These are phyloP conservation scores for Dolichomitus sp. DNA, from an alignment of 2,888 invertebrate genomes.

Conservation along the genomic window DNA sequence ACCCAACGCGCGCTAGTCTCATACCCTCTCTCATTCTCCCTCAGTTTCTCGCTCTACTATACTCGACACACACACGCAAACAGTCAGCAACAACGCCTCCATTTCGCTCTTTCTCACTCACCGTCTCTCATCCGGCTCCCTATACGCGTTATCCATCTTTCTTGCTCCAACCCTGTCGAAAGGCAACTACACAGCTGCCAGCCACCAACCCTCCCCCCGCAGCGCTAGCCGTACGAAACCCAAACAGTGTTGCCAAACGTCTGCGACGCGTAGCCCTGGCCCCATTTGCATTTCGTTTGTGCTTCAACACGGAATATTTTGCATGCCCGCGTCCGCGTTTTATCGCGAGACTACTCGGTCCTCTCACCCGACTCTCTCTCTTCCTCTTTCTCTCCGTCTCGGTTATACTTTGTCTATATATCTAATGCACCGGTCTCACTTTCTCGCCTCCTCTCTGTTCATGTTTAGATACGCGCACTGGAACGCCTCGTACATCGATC, in stretches of 20 bases:
- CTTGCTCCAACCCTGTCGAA: slow-evolving; percentile 71
- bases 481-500: slow-evolving; percentile 67
- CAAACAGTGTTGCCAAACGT: slow-evolving; percentile 85
- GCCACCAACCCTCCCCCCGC: slow-evolving; percentile 73
- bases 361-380: slow-evolving; percentile 1
- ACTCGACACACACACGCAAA: slow-evolving; percentile 9
- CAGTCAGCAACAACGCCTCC: slow-evolving; percentile 45
- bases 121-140: slow-evolving; percentile 21
- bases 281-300: slow-evolving; percentile 85
- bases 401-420: slow-evolving; percentile 14
- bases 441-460: slow-evolving; percentile 58
- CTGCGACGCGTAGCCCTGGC: slow-evolving; percentile 80
- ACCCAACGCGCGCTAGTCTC: slow-evolving; percentile 77
- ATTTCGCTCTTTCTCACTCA: slow-evolving; percentile 37
- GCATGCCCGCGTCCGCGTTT: slow-evolving; percentile 72
- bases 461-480: slow-evolving; percentile 69
- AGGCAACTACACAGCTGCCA: slow-evolving; percentile 79
- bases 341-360: slow-evolving; percentile 53
- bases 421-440: slow-evolving; percentile 52
- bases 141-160: slow-evolving; percentile 29
- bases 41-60: slow-evolving; percentile 56
- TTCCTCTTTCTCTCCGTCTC: not conserved
- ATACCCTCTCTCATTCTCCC: slow-evolving; percentile 62
- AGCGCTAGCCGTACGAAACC: slow-evolving; percentile 74
- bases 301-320: slow-evolving; percentile 82